Base-by-base conservation (phyloP, 2,113 vertebrate species). In the Suricata suricatta region DNA sequence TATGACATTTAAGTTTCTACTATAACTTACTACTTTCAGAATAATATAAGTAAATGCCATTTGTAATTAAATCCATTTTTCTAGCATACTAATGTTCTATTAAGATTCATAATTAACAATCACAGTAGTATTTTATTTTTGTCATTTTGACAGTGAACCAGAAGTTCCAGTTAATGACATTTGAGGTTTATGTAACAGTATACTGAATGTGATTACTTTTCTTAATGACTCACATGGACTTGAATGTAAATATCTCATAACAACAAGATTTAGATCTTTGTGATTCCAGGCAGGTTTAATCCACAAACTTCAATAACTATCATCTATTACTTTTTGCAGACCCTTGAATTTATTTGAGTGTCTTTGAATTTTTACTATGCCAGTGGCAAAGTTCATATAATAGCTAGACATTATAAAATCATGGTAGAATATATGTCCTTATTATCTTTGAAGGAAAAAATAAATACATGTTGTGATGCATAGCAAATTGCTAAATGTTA, bases 171-270 rank as follows among this genome's bases (percentile, higher is more conserved):
- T 44, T 71, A 92, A 68, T 94, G 64, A 33, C 38, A 77, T 88
- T 68, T 96, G 88, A 97, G 95, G 57, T 85, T 93, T 97, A 66
- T 96, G 31, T 90, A 88, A 92, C 33, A 94, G 50, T 69, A 33
- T 81, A 76, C 54, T 54, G 77, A 89, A 72, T 93, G 69, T 94
- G 88, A 95, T 97, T 94, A 90, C 64, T 79, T 93, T 47, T 85
- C 69, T 81, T 97, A 96, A 96, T 97, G 84, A 92, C 57, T 27
- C 87, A 93, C 19, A 44, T 88, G 77, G 85, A 85, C 25, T 81
- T 90, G 95, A 97, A 97, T 97, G 64, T 95, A 93, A 98, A 97
- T 90, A 94, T 60, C 50, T 92, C 29, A 57, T 77, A 96, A 84
- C 25, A 88, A 76, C 9, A 87, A 68, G 29, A 64, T 74, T 82